A percentile compares a stretch with the other conserved stretches of the same genome.
Conservation (phyloP, 2,888 invertebrate genomes). For the Scaptomyza reducta region DNA sequence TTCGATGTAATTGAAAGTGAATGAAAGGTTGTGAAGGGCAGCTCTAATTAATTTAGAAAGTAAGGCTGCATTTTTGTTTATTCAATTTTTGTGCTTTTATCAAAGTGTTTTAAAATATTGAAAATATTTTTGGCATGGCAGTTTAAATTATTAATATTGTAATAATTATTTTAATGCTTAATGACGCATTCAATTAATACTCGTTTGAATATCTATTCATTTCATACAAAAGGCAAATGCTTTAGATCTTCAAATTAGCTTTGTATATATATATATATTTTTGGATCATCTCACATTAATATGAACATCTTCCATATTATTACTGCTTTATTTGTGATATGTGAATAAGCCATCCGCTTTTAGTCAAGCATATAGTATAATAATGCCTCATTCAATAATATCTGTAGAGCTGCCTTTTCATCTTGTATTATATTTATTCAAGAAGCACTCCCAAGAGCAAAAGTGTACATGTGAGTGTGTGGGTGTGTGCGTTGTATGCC, state of each 20-base stretch:
- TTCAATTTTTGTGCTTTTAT: too few species aligned
- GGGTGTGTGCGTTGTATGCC: background rate
- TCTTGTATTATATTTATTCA: background rate
- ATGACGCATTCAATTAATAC: too few species aligned
- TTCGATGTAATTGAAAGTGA: background rate
- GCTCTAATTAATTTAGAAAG: background rate
- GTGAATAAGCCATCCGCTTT: background rate
- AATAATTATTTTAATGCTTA: too few species aligned
- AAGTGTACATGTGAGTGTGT: background rate
- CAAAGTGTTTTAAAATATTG: too few species aligned
- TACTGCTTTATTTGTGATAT: background rate
- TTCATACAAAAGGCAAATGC: background rate
- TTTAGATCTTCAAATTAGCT: background rate
- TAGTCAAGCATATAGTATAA: background rate
- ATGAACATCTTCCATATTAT: background rate
- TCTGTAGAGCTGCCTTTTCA: slow-evolving; percentile 4
- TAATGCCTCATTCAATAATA: slow-evolving; percentile 6
- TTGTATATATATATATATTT: too few species aligned
- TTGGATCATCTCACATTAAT: background rate
- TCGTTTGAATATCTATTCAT: too few species aligned
- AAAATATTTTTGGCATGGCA: too few species aligned
- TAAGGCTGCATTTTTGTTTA: too few species aligned
- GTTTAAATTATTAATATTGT: too few species aligned
- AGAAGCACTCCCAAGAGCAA: slow-evolving; percentile 1
- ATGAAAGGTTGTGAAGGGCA: background rate